Evolutionary conservation across 2,888 invertebrate genomes (phyloP).

Genomic region (Tanypteryx hageni): DNA sequence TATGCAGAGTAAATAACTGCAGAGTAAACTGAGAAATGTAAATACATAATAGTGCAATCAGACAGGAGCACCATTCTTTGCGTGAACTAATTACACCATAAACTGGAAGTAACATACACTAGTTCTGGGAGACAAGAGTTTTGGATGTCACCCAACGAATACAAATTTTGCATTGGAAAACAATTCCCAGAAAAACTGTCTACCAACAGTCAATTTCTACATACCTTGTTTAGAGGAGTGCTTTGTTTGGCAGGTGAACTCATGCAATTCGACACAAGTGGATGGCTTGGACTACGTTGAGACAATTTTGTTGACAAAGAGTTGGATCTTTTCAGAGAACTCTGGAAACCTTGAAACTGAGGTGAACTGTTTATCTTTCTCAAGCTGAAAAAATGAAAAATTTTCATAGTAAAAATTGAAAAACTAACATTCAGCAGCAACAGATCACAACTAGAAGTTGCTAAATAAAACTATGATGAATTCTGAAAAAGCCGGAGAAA

Average conservation of each 20-base stretch:
- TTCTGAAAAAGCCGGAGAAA: not conserved
- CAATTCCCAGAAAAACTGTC: not conserved
- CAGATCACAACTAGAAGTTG: not conserved
- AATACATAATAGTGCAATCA: too few species aligned
- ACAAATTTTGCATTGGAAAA: too few species aligned
- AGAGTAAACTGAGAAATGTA: too few species aligned
- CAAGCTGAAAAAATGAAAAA: not conserved
- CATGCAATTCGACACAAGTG: not conserved
- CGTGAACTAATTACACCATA: too few species aligned
- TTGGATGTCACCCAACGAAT: too few species aligned
- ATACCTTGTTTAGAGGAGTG: constrained; percentile 44
- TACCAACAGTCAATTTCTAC: not conserved
- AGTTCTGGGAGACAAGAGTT: too few species aligned
- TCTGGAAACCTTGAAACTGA: not conserved
- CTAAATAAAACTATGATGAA: too few species aligned
- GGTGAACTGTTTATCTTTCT: not conserved
- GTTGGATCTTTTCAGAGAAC: constrained; percentile 12
- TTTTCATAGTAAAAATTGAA: not conserved
- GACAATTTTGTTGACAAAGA: constrained; percentile 31
- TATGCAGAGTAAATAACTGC: too few species aligned
- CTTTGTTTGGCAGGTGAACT: constrained; percentile 36
- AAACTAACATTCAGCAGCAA: not conserved
- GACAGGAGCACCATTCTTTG: too few species aligned
- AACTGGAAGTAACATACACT: too few species aligned
- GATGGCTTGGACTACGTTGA: not conserved